Percentiles rank a stretch among this genome's conserved stretches.
These are phyloP conservation scores for Phortica magna DNA, from an alignment of 2,888 invertebrate species.

Conservation along the genomic window DNA sequence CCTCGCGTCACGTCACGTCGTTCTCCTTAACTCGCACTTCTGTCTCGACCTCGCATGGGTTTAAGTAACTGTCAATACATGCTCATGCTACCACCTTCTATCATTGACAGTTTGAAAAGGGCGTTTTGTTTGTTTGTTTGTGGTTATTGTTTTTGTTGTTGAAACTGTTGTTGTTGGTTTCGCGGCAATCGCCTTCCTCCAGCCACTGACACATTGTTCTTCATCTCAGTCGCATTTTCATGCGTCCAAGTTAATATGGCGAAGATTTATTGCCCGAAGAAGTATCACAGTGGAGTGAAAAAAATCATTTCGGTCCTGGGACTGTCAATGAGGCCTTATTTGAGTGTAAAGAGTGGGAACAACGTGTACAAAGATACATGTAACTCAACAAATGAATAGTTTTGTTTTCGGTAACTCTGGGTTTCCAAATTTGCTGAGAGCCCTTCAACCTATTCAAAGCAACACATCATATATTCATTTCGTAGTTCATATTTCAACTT, in stretches of 20 bases:
- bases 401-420: too few species aligned
- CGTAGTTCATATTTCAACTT: too few species aligned
- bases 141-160: neutral
- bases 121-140: slow-evolving; percentile 17
- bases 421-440: too few species aligned
- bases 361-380: neutral
- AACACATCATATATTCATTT: too few species aligned
- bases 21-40: slow-evolving; percentile 45
- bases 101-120: slow-evolving; percentile 21
- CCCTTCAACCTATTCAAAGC: too few species aligned
- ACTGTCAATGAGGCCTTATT: slow-evolving; percentile 18
- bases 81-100: slow-evolving; percentile 39
- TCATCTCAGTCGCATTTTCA: slow-evolving; percentile 52
- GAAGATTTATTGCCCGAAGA: slow-evolving; percentile 60
- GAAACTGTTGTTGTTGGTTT: neutral
- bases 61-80: slow-evolving; percentile 67
- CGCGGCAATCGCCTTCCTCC: slow-evolving; percentile 33
- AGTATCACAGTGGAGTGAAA: slow-evolving; percentile 9
- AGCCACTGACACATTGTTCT: slow-evolving; percentile 67
- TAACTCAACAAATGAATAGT: neutral
- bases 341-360: neutral
- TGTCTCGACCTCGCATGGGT: slow-evolving; percentile 53
- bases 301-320: neutral
- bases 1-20: neutral
- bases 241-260: slow-evolving; percentile 71